Percentiles rank a stretch among this genome's conserved stretches.
phyloP scores from a whole-genome alignment of 2,888 invertebrate species.

The Hedya salicella region DNA sequence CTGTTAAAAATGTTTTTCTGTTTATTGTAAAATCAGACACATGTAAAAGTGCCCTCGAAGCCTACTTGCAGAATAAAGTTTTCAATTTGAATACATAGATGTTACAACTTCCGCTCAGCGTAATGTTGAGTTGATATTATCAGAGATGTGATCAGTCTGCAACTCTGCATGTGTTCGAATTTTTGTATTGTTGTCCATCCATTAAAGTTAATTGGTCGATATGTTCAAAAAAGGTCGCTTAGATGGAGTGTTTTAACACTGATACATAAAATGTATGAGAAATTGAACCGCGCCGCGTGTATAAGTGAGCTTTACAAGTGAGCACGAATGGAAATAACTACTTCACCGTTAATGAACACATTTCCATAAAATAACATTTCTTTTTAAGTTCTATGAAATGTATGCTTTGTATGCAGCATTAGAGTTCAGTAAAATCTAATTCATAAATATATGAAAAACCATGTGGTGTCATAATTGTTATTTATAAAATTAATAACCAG shows the following conservation, averaged over 20 bases:
- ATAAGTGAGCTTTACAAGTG: no score
- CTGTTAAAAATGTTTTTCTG: no score
- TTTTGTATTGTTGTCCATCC: not conserved
- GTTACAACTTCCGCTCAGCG: not conserved
- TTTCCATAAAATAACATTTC: not conserved
- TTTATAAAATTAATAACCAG: slow-evolving; percentile 32
- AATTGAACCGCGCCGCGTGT: not conserved
- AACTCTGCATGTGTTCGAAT: not conserved
- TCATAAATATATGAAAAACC: not conserved
- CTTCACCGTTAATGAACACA: not conserved
- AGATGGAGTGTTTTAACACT: not conserved
- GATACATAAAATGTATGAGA: not conserved
- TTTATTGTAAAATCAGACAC: no score
- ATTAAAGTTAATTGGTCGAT: slow-evolving; percentile 9
- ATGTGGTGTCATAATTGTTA: slow-evolving; percentile 13
- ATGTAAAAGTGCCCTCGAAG: no score
- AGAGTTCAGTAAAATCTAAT: not conserved
- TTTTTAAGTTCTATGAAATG: not conserved
- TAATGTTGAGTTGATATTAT: not conserved
- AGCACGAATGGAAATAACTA: not conserved
- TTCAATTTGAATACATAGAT: not conserved
- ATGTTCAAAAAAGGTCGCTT: not conserved
- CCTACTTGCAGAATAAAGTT: no score
- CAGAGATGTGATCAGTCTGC: not conserved
- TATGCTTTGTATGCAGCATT: not conserved